Evolutionary conservation across 2,888 invertebrate species (phyloP).

Genomic region (Drosophila bunnanda): DNA sequence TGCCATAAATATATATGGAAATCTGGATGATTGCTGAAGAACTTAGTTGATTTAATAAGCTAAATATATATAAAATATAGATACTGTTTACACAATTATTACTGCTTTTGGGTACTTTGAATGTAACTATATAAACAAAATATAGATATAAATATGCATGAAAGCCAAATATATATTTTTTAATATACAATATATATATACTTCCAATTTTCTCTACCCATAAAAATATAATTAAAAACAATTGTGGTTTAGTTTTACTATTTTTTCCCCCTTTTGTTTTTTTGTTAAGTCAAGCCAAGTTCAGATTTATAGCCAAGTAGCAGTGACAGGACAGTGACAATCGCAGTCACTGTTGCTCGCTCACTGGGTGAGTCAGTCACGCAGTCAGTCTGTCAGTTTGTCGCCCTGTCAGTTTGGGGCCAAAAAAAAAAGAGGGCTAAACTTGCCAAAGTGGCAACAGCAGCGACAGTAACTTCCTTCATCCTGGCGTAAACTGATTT

Average conservation of each 20-base stretch:
- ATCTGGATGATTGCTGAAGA: not conserved
- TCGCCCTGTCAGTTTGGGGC: slow-evolving; percentile 17
- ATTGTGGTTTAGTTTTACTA: slow-evolving; percentile 11
- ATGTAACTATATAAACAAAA: too few species aligned
- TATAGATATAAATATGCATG: too few species aligned
- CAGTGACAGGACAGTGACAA: slow-evolving; percentile 49
- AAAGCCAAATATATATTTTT: too few species aligned
- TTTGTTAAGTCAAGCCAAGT: slow-evolving; percentile 4
- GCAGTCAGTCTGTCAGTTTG: slow-evolving; percentile 26
- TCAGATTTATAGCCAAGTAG: slow-evolving; percentile 36
- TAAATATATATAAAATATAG: not conserved
- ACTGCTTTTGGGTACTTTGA: too few species aligned
- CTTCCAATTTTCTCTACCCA: not conserved
- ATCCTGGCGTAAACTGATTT: slow-evolving; percentile 68
- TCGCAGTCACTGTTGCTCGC: slow-evolving; percentile 44
- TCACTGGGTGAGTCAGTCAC: slow-evolving; percentile 28
- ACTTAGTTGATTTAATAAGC: too few species aligned
- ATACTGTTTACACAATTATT: too few species aligned
- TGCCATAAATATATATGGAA: not conserved
- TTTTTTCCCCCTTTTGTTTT: not conserved
- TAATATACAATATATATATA: not conserved
- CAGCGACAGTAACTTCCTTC: slow-evolving; percentile 44
- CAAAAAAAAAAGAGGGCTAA: slow-evolving; percentile 43
- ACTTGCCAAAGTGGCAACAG: slow-evolving; percentile 41
- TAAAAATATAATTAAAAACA: not conserved